Evolutionary conservation across 1,140 invertebrate species (phyloP).

Genomic region (Pomacea maculata): DNA sequence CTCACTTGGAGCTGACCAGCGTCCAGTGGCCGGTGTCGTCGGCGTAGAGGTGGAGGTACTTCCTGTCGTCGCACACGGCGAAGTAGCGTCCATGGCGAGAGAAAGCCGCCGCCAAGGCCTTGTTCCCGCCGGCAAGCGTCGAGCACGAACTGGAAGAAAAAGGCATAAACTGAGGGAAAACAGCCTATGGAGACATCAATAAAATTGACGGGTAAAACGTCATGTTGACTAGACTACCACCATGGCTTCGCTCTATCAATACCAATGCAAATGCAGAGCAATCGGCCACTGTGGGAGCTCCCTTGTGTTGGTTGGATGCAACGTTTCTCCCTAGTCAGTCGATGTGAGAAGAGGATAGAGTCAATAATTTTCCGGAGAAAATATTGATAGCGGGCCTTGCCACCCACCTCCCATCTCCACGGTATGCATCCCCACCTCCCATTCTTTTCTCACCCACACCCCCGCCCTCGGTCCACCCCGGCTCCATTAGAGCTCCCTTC

Average conservation of each 20-base stretch:
- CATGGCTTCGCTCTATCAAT: conserved; percentile 2
- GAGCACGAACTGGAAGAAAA: conserved; percentile 27
- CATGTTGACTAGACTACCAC: conserved; percentile 15
- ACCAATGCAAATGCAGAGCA: conserved; percentile 33
- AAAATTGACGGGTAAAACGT: conserved; percentile 42
- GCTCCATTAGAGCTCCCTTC: too few relatives aligned
- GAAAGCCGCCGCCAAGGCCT: conserved; percentile 40
- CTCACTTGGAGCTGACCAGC: conserved; percentile 39
- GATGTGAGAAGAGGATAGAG: conserved; percentile 24
- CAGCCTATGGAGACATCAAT: conserved; percentile 36
- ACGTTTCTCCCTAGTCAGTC: conserved; percentile 4
- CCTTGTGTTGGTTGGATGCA: too few relatives aligned
- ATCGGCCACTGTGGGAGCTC: background rate
- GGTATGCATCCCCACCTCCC: too few relatives aligned
- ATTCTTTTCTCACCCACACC: too few relatives aligned
- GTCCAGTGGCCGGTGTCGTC: conserved; percentile 29
- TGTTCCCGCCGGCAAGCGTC: conserved; percentile 26
- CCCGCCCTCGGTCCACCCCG: too few relatives aligned
- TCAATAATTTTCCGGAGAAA: conserved; percentile 46
- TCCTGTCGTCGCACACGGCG: conserved; percentile 42
- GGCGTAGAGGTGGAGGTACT: conserved; percentile 41
- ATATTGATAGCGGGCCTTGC: conserved; percentile 39
- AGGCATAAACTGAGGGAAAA: conserved; percentile 29
- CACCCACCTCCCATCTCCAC: conserved; percentile 23
- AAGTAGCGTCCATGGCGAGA: conserved; percentile 43